These are phyloP conservation scores for Frankliniella fusca DNA, from an alignment of 2,888 invertebrate genomes.

Conservation along the genomic window DNA sequence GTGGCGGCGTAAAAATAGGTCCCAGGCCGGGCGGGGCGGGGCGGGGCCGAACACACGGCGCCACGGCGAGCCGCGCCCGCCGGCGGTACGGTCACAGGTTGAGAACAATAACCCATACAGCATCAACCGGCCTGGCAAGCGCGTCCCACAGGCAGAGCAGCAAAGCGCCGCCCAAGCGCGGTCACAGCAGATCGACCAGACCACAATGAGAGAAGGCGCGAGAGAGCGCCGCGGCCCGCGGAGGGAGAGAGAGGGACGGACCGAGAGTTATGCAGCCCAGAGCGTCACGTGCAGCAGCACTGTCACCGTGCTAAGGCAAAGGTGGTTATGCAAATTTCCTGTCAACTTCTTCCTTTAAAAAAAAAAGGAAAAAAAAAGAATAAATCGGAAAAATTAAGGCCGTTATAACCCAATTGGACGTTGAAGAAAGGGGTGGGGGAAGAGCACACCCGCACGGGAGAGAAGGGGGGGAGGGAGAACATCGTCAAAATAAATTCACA, in stretches of 20 bases:
- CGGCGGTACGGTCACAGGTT: background rate
- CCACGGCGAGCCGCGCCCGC: background rate
- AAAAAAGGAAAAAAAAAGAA: too few relatives aligned
- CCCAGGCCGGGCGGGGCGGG: background rate
- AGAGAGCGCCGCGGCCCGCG: too few relatives aligned
- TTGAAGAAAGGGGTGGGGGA: too few relatives aligned
- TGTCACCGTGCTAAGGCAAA: too few relatives aligned
- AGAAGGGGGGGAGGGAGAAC: background rate
- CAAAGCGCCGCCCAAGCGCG: background rate
- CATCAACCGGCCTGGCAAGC: background rate
- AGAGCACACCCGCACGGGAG: background rate
- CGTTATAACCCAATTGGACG: too few relatives aligned
- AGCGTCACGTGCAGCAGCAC: too few relatives aligned
- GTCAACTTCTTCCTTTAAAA: too few relatives aligned
- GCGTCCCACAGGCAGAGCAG: background rate
- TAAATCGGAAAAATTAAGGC: too few relatives aligned
- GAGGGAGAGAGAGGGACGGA: background rate
- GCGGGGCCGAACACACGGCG: background rate
- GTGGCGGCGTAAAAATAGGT: background rate
- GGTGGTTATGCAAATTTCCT: too few relatives aligned
- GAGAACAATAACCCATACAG: slow-evolving; percentile 18
- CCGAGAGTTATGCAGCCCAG: too few relatives aligned
- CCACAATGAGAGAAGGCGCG: background rate
- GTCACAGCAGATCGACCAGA: slow-evolving; percentile 12
- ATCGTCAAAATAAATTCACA: too few relatives aligned